A percentile compares a stretch with the other conserved stretches of the same genome.
Conservation (phyloP, 2,113 vertebrate genomes). For the Tricholaema leucomelas region DNA sequence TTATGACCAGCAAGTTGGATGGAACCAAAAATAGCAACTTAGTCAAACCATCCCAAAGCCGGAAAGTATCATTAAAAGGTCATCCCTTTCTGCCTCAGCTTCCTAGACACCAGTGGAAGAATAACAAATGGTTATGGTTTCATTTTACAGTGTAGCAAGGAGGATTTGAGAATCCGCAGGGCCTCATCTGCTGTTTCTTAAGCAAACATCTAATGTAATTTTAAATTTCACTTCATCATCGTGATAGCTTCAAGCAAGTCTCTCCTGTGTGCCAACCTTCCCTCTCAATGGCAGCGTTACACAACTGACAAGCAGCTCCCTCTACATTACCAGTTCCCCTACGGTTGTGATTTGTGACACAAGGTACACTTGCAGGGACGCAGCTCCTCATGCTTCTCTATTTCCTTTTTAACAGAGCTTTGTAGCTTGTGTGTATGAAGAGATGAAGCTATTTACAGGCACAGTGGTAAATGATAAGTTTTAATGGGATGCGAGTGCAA, state of each 20-base stretch:
- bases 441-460: neutral
- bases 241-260: constrained; percentile 49
- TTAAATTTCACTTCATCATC: constrained; percentile 75
- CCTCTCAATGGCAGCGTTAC: neutral
- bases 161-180: constrained; percentile 73
- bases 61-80: constrained; percentile 67
- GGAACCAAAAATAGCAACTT: constrained; percentile 22
- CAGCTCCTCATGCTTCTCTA: neutral
- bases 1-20: constrained; percentile 46
- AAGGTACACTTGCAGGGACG: neutral
- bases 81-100: constrained; percentile 49
- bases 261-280: neutral
- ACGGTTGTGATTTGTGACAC: neutral
- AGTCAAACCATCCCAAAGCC: constrained; percentile 45
- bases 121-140: constrained; percentile 69
- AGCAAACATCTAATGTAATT: constrained; percentile 76
- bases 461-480: neutral
- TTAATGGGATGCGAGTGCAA: neutral
- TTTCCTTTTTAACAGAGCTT: neutral
- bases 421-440: neutral
- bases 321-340: neutral
- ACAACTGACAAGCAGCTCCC: constrained; percentile 9
- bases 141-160: constrained; percentile 62
- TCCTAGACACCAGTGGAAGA: constrained; percentile 32
- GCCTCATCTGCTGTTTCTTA: constrained; percentile 76